Evolutionary conservation across 1,140 invertebrate species (phyloP).

Genomic region (Ganaspis sp.): DNA sequence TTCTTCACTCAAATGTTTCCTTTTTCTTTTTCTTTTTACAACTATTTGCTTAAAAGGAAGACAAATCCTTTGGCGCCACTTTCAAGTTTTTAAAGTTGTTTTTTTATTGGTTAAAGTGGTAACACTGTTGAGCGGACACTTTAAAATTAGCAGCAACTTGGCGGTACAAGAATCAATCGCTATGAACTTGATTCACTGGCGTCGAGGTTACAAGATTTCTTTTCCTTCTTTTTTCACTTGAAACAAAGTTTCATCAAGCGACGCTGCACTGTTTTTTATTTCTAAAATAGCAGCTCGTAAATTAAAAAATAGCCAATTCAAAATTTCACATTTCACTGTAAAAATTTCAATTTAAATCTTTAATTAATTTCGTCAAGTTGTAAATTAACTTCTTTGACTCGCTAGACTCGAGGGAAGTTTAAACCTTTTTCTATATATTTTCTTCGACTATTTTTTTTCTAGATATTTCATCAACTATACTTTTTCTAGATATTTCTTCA

Average conservation of each 20-base stretch:
- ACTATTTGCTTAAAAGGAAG: neutral
- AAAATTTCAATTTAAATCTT: too few relatives aligned
- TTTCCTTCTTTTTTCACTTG: neutral
- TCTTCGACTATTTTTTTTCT: too few relatives aligned
- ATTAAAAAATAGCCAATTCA: neutral
- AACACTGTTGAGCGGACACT: slow-evolving; percentile 15
- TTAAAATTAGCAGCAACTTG: slow-evolving; percentile 25
- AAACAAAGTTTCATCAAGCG: neutral
- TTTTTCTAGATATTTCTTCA: too few relatives aligned
- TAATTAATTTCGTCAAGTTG: too few relatives aligned
- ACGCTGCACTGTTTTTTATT: neutral
- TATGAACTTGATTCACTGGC: neutral
- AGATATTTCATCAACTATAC: too few relatives aligned
- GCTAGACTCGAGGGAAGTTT: too few relatives aligned
- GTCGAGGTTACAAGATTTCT: slow-evolving; percentile 2
- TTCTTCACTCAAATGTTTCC: neutral
- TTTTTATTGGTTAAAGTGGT: neutral
- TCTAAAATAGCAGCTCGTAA: neutral
- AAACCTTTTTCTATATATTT: too few relatives aligned
- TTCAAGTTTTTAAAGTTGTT: neutral
- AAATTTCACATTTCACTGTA: too few relatives aligned
- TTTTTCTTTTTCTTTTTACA: neutral
- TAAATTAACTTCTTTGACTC: too few relatives aligned
- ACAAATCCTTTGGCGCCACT: neutral
- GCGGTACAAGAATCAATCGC: neutral